Conservation (phyloP, 2,113 vertebrate genomes). For the Ascaphus truei region DNA sequence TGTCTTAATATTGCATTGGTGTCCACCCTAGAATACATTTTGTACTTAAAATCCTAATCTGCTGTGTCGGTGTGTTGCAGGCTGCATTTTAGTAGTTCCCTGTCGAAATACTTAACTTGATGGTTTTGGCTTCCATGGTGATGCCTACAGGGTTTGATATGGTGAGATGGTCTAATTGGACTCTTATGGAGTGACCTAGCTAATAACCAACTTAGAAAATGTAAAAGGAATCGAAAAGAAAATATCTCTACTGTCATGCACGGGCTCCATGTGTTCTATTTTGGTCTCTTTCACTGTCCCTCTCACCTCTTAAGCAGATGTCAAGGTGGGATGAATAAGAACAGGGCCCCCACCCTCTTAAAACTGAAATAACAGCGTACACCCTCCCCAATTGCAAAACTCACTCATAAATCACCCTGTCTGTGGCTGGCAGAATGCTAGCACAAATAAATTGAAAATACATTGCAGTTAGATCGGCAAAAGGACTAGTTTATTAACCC, state of each 20-base stretch:
- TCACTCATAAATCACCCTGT: slow-evolving; percentile 28
- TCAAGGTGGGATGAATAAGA: slow-evolving; percentile 26
- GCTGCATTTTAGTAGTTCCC: no score
- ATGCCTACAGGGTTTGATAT: neutral
- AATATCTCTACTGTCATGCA: neutral
- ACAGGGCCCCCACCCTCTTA: slow-evolving; percentile 1
- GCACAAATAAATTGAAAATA: slow-evolving; percentile 30
- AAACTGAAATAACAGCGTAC: slow-evolving; percentile 13
- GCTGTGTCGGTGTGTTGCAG: no score
- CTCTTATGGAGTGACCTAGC: neutral
- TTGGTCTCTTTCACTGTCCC: neutral
- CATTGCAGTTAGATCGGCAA: neutral
- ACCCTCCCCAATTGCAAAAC: neutral
- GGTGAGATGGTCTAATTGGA: neutral
- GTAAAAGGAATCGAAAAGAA: neutral
- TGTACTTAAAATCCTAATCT: no score
- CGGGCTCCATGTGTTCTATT: neutral
- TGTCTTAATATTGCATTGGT: no score
- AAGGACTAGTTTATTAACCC: neutral
- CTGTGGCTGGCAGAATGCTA: slow-evolving; percentile 9
- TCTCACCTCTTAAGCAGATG: slow-evolving; percentile 8
- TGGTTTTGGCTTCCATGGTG: no score
- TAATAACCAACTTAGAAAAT: neutral
- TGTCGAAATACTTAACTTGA: no score
- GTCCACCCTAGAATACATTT: no score